phyloP scores from a whole-genome alignment of 2,888 invertebrate species.

The Microplitis manilae region DNA sequence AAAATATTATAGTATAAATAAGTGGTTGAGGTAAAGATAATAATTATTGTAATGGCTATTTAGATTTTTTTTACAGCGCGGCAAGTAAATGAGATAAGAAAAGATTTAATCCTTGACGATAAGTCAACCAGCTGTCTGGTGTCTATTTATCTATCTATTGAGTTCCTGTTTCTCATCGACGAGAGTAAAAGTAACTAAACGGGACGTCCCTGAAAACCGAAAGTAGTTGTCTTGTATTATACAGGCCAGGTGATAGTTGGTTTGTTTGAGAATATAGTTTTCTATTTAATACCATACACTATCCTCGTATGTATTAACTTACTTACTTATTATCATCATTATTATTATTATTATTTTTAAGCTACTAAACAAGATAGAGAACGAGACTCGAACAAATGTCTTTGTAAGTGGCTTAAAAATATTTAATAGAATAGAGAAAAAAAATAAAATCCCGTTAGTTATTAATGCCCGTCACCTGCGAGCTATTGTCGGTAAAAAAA shows the following conservation, averaged over 20 bases:
- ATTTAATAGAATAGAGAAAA: not conserved
- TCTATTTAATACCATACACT: not conserved
- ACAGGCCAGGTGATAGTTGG: conserved; percentile 36
- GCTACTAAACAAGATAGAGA: not conserved
- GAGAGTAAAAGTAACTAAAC: conserved; percentile 45
- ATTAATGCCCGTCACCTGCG: conserved; percentile 26
- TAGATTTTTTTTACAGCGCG: not conserved
- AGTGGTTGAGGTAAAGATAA: not conserved
- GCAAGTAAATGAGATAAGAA: not conserved
- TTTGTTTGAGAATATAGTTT: not conserved
- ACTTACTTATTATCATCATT: not conserved
- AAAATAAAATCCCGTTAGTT: conserved; percentile 5
- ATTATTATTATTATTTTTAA: not conserved
- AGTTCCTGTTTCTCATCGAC: conserved; percentile 40
- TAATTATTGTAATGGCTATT: not conserved
- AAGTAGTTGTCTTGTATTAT: conserved; percentile 26
- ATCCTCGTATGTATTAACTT: too few relatives aligned
- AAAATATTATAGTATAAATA: not conserved
- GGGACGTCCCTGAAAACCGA: conserved; percentile 43
- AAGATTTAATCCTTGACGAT: conserved; percentile 8
- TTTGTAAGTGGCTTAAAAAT: conserved; percentile 19
- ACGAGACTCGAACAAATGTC: conserved; percentile 18
- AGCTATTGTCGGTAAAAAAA: not conserved
- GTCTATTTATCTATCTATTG: conserved; percentile 22
- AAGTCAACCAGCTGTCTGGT: conserved; percentile 17